Evolutionary conservation across 2,888 invertebrate species (phyloP).

Genomic region (Sesia apiformis): DNA sequence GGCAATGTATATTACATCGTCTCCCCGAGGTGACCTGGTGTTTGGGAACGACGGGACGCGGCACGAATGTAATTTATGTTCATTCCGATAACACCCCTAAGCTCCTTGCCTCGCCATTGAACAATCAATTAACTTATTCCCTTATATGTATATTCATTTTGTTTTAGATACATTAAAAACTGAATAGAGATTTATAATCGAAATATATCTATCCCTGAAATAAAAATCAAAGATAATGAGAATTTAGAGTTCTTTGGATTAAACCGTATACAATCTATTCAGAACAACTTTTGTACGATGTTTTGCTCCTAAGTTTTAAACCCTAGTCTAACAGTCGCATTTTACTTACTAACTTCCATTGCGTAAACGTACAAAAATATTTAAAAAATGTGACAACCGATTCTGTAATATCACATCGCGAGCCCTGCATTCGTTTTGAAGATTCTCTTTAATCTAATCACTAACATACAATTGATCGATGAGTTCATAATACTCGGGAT

Average conservation of each 20-base stretch:
- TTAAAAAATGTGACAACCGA: constrained; percentile 36
- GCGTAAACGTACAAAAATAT: constrained; percentile 6
- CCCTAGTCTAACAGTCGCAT: background rate
- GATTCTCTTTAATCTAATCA: constrained; percentile 3
- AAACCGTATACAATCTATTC: constrained; percentile 13
- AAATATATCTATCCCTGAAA: background rate
- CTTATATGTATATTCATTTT: background rate
- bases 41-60: background rate
- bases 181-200: too few relatives aligned
- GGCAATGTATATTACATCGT: constrained; percentile 13
- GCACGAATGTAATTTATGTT: constrained; percentile 8
- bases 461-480: constrained; percentile 16
- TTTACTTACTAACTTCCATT: background rate
- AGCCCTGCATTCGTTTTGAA: constrained; percentile 37
- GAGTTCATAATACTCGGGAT: constrained; percentile 38
- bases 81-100: constrained; percentile 3
- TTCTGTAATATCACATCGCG: constrained; percentile 41
- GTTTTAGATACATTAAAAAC: background rate
- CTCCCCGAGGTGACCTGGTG: constrained; percentile 8
- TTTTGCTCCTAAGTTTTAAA: constrained; percentile 2
- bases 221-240: background rate
- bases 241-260: constrained; percentile 22
- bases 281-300: constrained; percentile 11
- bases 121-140: background rate
- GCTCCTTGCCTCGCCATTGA: background rate